A percentile compares a stretch with the other conserved stretches of the same genome.
Evolutionary conservation across 2,113 vertebrate genomes (phyloP).

Genomic region (Varanus salvator): DNA sequence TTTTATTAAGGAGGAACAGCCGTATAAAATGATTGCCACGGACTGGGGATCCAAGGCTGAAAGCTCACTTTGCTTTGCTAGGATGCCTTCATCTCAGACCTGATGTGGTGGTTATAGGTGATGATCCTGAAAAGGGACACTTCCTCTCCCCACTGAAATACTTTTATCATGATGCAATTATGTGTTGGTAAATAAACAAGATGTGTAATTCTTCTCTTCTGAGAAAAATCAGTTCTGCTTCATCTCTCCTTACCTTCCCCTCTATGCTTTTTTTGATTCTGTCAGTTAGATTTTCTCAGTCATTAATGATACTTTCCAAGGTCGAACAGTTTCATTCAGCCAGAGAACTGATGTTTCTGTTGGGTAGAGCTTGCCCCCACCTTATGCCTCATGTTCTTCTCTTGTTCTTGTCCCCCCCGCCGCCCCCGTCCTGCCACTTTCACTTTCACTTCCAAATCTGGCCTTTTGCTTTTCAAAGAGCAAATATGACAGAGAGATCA

Average conservation of each 20-base stretch:
- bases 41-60: constrained; percentile 44
- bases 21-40: constrained; percentile 60
- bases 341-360: neutral
- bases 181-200: constrained; percentile 6
- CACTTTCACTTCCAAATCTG: neutral
- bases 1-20: constrained; percentile 77
- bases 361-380: neutral
- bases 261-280: neutral
- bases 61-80: constrained; percentile 45
- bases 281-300: constrained; percentile 38
- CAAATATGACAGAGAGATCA: neutral
- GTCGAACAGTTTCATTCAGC: neutral
- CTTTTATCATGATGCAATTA: constrained; percentile 16
- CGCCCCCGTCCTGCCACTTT: too few species aligned
- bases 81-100: constrained; percentile 6
- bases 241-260: constrained; percentile 3
- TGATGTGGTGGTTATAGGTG: neutral
- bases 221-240: constrained; percentile 17
- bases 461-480: neutral
- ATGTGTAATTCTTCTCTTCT: neutral
- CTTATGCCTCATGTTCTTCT: neutral
- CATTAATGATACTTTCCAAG: constrained; percentile 7
- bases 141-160: constrained; percentile 30
- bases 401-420: neutral
- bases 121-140: neutral